Evolutionary conservation across 1,140 invertebrate genomes (phyloP), one percentile per base, ranked within the genome.

Genomic region (Microplitis demolitor): DNA sequence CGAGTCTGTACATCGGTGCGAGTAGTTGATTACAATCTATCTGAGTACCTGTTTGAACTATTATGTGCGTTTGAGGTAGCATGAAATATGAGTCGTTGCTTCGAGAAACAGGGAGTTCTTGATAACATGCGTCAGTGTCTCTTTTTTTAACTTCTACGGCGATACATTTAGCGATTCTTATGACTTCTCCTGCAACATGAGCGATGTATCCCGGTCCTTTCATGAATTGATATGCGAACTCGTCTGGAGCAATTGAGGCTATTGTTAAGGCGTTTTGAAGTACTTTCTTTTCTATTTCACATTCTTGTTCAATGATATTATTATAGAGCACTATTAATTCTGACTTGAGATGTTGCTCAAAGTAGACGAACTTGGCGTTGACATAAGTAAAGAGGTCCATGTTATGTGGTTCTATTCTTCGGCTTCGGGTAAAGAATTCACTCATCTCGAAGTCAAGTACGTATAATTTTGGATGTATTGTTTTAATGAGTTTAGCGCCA

Each of bases 181-280:
- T 69, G 1, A 77, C 75, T 70, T 82, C 80, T 11, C 78, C 78
- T 0, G 77, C 64, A 0, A 74, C 35, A 1, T 76, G 35, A 0
- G 79, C 79, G 66, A 77, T 78, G 24, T 79, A 78, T 0, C 78
- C 80, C 1, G 71, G 69, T 50, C 45, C 67, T 70, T 75, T 76
- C 78, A 80, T 80, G 4, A 78, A 34, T 0, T 58, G 68, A n/a
- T 64, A 77, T 0, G 78, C 78, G 50, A 81, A 80, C 50, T 78
- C 72, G 14, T 76, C 77, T 2, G 78, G 78, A 9, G 71, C 61
- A 3, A 62, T 9, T 1, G 63, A n/a, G 3, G 78, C 73, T 8
- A 71, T 13, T 1, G 53, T 50, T 33, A 78, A 34, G 1, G 74
- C 37, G 70, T 77, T 76, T 33, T 63, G 5, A 39, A 77, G 31